Percentiles rank a stretch among this genome's conserved stretches.
phyloP scores from a whole-genome alignment of 2,797 vertebrate species.

The Rhinophrynus dorsalis region DNA sequence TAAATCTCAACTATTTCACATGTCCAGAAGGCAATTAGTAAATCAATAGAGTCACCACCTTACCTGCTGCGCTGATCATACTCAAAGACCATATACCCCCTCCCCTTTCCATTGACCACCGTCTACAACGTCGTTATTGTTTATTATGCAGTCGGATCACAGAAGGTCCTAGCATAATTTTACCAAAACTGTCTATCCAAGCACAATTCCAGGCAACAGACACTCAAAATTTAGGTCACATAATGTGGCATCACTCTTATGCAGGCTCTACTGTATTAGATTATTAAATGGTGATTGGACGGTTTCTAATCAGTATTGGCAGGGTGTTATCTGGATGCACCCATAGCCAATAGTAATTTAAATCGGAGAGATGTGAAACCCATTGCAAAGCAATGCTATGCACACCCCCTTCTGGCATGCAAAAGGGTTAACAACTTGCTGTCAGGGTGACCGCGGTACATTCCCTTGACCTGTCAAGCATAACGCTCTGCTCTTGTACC shows the following conservation, averaged over 20 bases:
- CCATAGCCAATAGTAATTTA: not conserved
- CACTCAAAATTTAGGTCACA: slow-evolving; percentile 35
- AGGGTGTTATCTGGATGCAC: slow-evolving; percentile 10
- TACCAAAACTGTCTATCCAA: not conserved
- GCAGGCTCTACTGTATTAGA: slow-evolving; percentile 1
- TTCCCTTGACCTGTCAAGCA: not conserved
- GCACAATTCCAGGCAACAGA: slow-evolving; percentile 21
- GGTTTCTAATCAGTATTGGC: slow-evolving; percentile 8
- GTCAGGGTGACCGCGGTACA: not conserved
- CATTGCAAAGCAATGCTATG: too few species aligned
- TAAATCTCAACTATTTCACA: not conserved
- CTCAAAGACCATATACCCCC: not conserved
- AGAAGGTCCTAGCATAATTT: not conserved
- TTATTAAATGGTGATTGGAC: not conserved
- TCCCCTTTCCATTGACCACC: not conserved
- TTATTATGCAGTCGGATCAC: slow-evolving; percentile 3
- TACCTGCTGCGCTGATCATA: slow-evolving; percentile 12
- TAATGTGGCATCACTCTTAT: slow-evolving; percentile 18
- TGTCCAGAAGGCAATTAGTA: slow-evolving; percentile 13
- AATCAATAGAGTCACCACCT: slow-evolving; percentile 26
- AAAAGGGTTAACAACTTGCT: not conserved
- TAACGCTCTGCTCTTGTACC: not conserved
- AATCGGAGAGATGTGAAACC: not conserved
- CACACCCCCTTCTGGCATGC: too few species aligned
- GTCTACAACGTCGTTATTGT: not conserved